Base-by-base conservation (phyloP, 2,113 vertebrate species). In the Acrocephalus arundinaceus region DNA sequence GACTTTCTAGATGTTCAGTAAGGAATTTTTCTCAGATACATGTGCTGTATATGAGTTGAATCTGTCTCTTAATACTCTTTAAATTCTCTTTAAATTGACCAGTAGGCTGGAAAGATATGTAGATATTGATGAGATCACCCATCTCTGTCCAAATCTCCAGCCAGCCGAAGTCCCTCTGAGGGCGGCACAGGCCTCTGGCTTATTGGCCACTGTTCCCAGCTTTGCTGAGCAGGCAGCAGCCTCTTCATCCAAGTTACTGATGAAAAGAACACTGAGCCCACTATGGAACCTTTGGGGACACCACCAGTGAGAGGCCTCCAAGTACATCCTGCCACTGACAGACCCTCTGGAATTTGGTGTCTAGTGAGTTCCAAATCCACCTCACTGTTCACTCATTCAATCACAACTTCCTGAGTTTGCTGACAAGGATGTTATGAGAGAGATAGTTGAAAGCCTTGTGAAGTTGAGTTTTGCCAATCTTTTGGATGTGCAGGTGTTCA, bases 121-220 rank as follows among this genome's bases (percentile, higher is more conserved):
- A 59, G 37, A 15, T 33, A 61, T 15, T 33, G 31, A 27, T 27
- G 37, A 33, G 5, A 22, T 28, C 37, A 39, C 13, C 8, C 24
- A 35, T 41, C 35, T 58, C 27, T 86, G 37, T 31, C 31, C 18
- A 37, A 17, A 6, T 37, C 45, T 27, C 45, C 71, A 58, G 45
- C 55, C 33, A 37, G 18, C 23, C 0, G 0, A 43, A 35, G 21
- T 27, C 28, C 7, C 5, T 46, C 46, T 37, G 46, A 52, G 46
- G 43, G 35, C 10, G 11, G n/a, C 49, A 54, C 11, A 72, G 25
- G 15, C 28, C 58, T 65, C n/a, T 65, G 70, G 14, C 20, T 33
- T 39, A 13, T 20, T 1, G 0, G 8, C 23, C 12, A 16, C 51
- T 66, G 15, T 30, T 66, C 24, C 35, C 15, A 49, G 24, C 15